Base-by-base conservation (phyloP, 2,888 invertebrate species). In the Gasteruption jaculator region DNA sequence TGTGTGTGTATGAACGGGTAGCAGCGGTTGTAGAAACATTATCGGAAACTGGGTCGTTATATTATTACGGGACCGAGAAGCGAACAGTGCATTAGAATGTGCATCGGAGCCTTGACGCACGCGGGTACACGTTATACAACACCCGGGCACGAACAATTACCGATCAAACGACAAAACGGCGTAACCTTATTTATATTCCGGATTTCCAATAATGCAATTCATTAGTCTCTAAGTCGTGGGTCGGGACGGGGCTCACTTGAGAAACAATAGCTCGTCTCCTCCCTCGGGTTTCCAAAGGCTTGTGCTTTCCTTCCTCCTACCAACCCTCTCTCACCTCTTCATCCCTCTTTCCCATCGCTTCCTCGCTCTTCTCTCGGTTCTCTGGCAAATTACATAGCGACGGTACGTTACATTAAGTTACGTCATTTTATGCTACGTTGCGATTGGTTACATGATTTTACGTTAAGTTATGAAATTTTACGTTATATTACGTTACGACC, bases 191-290 rank as follows among this genome's bases (percentile, higher is more conserved):
- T 61, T 60, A 57, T 58, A 56, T 57, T 52, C 56, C 46, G 52
- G 51, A 58, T 58, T 57, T 53, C 54, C 56, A 54, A 61, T 61
- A 61, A 61, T 55, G 50, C 52, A 53, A 61, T 61, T 61, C 53
- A 57, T 61, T 61, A 60, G 51, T 46, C 47, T 38, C 48, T 42
- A 49, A n/a, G n/a, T n/a, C n/a, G n/a, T n/a, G n/a, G n/a, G n/a
- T n/a, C n/a, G n/a, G n/a, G 49, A 46, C 45, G 38, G 45, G 48
- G 46, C 40, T 39, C 25, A 30, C 38, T 34, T 35, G 43, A 20
- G 52, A 53, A 58, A 58, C 59, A 59, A 56, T 56, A 48, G 46
- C 48, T 36, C 39, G 39, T 48, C 48, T 44, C 36, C 25, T n/a
- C n/a, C 33, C 40, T 34, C 35, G 14, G 19, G 6, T 16, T 11